Evolutionary conservation across 2,113 vertebrate species (phyloP).

Genomic region (Aldabrachelys gigantea): DNA sequence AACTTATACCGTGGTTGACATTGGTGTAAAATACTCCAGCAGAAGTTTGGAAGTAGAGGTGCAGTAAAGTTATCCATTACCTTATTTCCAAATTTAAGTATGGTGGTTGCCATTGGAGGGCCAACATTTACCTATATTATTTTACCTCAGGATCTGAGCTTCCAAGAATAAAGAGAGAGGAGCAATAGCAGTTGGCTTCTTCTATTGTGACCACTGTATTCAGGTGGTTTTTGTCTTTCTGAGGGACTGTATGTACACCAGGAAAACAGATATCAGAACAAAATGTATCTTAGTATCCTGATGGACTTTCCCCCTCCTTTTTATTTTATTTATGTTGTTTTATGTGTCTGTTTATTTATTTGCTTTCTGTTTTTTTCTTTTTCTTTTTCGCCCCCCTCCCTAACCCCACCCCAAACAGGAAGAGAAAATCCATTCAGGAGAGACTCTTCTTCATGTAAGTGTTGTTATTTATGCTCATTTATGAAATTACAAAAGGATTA

Average conservation of each 20-base stretch:
- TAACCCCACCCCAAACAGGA: slow-evolving; percentile 52
- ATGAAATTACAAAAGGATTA: slow-evolving; percentile 57
- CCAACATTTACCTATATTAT: neutral
- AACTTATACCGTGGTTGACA: neutral
- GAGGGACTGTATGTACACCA: neutral
- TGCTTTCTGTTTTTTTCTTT: neutral
- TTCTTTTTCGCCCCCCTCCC: neutral
- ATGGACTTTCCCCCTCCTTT: neutral
- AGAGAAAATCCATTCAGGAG: slow-evolving; percentile 68
- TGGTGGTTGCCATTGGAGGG: neutral
- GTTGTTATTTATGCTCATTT: slow-evolving; percentile 66
- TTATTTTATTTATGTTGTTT: slow-evolving; percentile 38
- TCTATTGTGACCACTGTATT: neutral
- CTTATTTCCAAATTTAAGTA: neutral
- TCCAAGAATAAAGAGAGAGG: neutral
- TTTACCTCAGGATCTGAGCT: neutral
- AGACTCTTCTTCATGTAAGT: slow-evolving; percentile 80
- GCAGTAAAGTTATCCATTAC: neutral
- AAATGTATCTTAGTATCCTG: neutral
- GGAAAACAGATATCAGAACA: neutral
- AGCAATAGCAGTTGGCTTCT: neutral
- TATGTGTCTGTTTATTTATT: slow-evolving; percentile 8
- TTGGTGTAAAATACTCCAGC: neutral
- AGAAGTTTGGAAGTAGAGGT: neutral
- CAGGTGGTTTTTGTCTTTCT: neutral